Evolutionary conservation across 2,888 invertebrate species (phyloP).

Genomic region (Brenthis ino): DNA sequence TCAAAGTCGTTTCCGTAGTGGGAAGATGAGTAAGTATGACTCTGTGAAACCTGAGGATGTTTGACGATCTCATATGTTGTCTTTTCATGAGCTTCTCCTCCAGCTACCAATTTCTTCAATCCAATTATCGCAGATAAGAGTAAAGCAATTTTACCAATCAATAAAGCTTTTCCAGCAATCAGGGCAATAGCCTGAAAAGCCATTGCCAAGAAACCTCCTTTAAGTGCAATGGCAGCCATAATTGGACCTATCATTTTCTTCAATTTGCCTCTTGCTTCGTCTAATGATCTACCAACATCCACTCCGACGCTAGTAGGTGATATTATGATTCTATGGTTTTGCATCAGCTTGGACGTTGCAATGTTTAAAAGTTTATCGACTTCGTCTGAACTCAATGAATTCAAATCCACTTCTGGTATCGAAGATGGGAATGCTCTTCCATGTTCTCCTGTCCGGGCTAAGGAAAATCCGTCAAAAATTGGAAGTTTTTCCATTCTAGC

Average conservation of each 20-base stretch:
- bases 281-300: slow-evolving; percentile 73
- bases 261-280: slow-evolving; percentile 83
- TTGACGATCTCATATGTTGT: slow-evolving; percentile 93
- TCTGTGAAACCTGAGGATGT: slow-evolving; percentile 91
- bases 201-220: slow-evolving; percentile 87
- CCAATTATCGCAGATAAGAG: slow-evolving; percentile 90
- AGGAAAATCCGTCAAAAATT: slow-evolving; percentile 83
- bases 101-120: slow-evolving; percentile 88
- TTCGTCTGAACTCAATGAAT: slow-evolving; percentile 82
- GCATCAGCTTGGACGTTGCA: slow-evolving; percentile 81
- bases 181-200: slow-evolving; percentile 89
- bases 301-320: slow-evolving; percentile 67
- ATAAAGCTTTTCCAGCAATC: slow-evolving; percentile 90
- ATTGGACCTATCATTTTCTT: slow-evolving; percentile 86
- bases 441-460: slow-evolving; percentile 76
- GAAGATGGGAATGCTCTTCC: slow-evolving; percentile 76
- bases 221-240: slow-evolving; percentile 86
- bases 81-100: slow-evolving; percentile 86
- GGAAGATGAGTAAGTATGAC: slow-evolving; percentile 88
- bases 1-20: slow-evolving; percentile 85
- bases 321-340: slow-evolving; percentile 83
- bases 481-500: slow-evolving; percentile 83
- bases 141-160: slow-evolving; percentile 92
- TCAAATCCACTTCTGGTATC: slow-evolving; percentile 82
- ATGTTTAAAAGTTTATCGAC: slow-evolving; percentile 83